phyloP scores from a whole-genome alignment of 1,140 invertebrate genomes.

The Oryzaephilus surinamensis region DNA sequence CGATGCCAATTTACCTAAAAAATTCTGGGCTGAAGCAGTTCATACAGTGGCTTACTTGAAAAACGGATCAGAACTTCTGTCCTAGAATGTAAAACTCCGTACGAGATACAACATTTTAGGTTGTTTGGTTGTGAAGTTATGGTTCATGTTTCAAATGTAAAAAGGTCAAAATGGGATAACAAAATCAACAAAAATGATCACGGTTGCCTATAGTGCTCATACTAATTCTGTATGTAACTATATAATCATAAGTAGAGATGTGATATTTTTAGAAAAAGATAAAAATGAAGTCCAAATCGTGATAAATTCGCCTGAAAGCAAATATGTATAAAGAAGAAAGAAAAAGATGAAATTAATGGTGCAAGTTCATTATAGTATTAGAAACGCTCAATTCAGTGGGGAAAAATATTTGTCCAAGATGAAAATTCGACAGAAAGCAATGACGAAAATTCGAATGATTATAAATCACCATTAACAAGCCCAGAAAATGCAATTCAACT shows the following conservation, averaged over 20 bases:
- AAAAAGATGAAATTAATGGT: too few species aligned
- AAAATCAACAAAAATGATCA: slow-evolving; percentile 24
- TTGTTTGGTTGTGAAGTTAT: slow-evolving; percentile 36
- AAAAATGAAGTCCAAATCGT: too few species aligned
- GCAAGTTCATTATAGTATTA: too few species aligned
- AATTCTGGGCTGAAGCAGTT: slow-evolving; percentile 37
- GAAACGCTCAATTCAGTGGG: too few species aligned
- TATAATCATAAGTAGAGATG: slow-evolving; percentile 24
- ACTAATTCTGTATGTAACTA: slow-evolving; percentile 23
- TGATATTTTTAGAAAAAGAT: slow-evolving; percentile 8
- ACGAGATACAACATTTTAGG: slow-evolving; percentile 9
- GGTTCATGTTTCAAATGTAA: slow-evolving; percentile 31
- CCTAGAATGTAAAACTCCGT: slow-evolving; percentile 1
- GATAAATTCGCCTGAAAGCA: too few species aligned
- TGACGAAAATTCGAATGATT: too few species aligned
- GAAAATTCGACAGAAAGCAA: too few species aligned
- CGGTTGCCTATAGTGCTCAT: slow-evolving; percentile 36
- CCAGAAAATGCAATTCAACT: too few species aligned
- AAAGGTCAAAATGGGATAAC: slow-evolving; percentile 26
- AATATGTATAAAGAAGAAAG: too few species aligned
- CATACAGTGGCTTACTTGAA: too few species aligned
- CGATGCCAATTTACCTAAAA: slow-evolving; percentile 27
- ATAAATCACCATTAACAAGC: too few species aligned
- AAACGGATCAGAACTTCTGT: slow-evolving; percentile 14
- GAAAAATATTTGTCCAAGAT: too few species aligned